phyloP scores from a whole-genome alignment of 2,888 invertebrate species.

The Petrolisthes manimaculis region DNA sequence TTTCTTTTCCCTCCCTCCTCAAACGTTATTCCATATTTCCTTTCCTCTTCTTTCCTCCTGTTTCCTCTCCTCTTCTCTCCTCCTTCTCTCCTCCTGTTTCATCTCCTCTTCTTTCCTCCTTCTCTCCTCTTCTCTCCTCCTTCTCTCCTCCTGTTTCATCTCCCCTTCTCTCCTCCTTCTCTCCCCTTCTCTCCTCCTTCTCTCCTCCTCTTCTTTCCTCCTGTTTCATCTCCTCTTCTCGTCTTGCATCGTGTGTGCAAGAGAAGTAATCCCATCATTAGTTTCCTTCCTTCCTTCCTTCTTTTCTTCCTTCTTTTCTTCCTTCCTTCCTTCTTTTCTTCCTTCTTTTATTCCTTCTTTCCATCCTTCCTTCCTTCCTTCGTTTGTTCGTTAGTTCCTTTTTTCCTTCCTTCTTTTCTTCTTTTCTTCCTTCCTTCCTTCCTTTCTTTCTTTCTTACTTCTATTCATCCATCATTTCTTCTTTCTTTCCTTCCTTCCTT shows the following conservation, averaged over 20 bases:
- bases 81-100: not conserved
- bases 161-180: not conserved
- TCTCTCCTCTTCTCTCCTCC: no score
- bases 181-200: not conserved
- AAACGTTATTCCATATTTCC: not conserved
- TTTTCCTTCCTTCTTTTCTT: no score
- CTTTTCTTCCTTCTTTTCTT: not conserved
- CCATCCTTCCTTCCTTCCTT: not conserved
- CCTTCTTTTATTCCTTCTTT: not conserved
- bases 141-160: not conserved
- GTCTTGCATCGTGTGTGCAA: no score
- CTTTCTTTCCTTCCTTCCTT: no score
- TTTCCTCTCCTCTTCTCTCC: not conserved
- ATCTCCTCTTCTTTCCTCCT: not conserved
- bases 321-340: not conserved
- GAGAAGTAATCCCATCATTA: not conserved
- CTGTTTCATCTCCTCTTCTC: not conserved
- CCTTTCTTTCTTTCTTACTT: not conserved
- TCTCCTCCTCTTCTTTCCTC: not conserved
- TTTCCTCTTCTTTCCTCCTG: not conserved
- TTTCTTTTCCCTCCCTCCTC: not conserved
- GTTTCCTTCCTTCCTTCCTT: not conserved
- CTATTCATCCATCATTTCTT: no score
- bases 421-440: not conserved
- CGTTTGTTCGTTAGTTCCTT: not conserved